Evolutionary conservation across 2,113 vertebrate species (phyloP), one percentile per base, ranked within the genome.

Genomic region (Lophura nycthemera): DNA sequence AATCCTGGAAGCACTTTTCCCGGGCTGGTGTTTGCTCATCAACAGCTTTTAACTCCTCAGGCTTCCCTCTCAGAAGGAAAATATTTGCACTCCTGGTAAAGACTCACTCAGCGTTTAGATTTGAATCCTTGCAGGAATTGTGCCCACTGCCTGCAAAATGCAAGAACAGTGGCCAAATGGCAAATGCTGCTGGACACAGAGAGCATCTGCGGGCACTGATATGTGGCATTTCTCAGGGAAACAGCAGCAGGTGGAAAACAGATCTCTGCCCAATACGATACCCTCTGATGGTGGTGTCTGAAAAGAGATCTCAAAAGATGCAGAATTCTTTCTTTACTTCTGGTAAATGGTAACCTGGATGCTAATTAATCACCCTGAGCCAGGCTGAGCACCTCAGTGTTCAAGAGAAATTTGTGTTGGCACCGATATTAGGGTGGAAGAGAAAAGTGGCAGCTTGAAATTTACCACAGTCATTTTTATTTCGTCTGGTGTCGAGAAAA

Each of bases 281-380:
- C 25, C 4, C 10, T 89, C 63, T 76, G 34, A 30, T 75, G 88
- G 75, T 19, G 8, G 40, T 10, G 13, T 52, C 66, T 45, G 19
- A 48, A 15, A 27, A 30, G 32, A 61, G 60, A 19, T 47, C 12
- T 42, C 60, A 30, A 50, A 0, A 1, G 11, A 4, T 38, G 13
- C 7, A 7, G 64, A 38, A 17, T n/a, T 75, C 29, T 67, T n/a
- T 8, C 61, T 83, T 60, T 52, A 20, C 29, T 83, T 60, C 15
- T 34, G 48, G 16, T 63, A 57, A 84, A 57, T 0, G 0, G 38
- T 72, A 27, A 78, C 24, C 67, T 29, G 1, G 0, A 0, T 67
- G 69, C 50, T 65, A 32, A 50, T 59, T 54, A 29, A 54, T 30
- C 89, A 54, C 64, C 64, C 50, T 10, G 38, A 38, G 38, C 8